Evolutionary conservation across 2,113 vertebrate species (phyloP).

Genomic region (Chionomys nivalis): DNA sequence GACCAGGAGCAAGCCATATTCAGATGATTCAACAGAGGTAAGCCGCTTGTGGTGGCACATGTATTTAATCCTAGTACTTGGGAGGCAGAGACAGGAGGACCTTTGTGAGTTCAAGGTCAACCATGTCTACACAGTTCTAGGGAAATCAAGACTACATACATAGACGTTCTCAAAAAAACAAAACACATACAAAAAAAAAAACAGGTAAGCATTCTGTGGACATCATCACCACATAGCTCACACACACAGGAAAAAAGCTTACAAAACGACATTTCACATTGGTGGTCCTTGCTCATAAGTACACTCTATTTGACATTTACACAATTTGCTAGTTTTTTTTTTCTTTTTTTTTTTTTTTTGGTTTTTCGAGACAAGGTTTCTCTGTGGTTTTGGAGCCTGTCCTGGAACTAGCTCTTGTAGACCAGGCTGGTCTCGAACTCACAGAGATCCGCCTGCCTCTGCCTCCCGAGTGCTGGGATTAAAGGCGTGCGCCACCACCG

Average conservation of each 20-base stretch:
- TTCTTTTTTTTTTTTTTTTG: no score
- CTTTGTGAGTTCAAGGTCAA: neutral
- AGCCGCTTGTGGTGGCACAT: neutral
- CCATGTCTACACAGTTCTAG: neutral
- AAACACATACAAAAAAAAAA: neutral
- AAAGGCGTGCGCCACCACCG: no score
- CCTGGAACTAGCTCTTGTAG: no score
- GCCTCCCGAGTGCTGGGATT: no score
- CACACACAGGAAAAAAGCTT: neutral
- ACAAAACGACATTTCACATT: neutral
- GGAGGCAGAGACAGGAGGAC: neutral
- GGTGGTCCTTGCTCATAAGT: neutral
- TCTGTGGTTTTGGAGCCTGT: no score
- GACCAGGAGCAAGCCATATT: neutral
- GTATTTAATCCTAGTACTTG: neutral
- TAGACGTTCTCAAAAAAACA: neutral
- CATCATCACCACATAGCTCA: neutral
- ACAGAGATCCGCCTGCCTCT: no score
- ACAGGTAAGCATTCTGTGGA: neutral
- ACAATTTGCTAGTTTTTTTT: neutral
- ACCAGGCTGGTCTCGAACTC: no score
- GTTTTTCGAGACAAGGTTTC: no score
- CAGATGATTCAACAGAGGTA: neutral
- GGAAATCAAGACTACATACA: neutral
- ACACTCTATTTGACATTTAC: neutral